Evolutionary conservation across 2,797 vertebrate species (phyloP), one percentile per base, ranked within the genome.

Genomic region (Ctenochaetus hawaiiensis): DNA sequence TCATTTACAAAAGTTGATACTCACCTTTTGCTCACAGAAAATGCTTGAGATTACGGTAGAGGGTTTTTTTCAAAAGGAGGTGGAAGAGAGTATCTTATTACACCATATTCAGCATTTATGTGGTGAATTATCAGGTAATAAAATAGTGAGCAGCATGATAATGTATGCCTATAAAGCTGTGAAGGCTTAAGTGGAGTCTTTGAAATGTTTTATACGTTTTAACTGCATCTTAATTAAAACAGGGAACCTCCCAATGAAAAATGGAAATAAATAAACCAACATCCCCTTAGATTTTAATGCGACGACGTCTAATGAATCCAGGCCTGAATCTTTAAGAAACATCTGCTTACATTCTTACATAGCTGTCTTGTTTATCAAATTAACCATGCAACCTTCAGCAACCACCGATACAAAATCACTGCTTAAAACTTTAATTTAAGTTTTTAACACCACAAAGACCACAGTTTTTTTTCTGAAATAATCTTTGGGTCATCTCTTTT

Each of bases 271-370:
- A 49, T 17, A 57, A 58, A 52, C 57, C 37, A 18, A 67, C 10
- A 63, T n/a, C 2, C 9, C 67, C 4, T 10, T 13, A 72, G 22
- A 44, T 45, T n/a, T 34, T 23, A 11, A 54, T 34, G 52, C 61
- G 6, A 75, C 51, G 26, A 65, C 30, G 5, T 3, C 2, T 26
- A 11, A 62, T 22, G 47, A 67, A 64, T 47, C 5, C n/a, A 47
- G 23, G 49, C 49, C 39, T 61, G 18, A 62, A 69, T 37, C 11
- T 72, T 9, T 43, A 47, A 54, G 18, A 66, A 66, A 39, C 45
- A 59, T 49, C 12, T 59, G 30, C 11, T 23, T 54, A 62, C 20
- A 17, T 52, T 1, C 17, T 56, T 18, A 5, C 30, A 16, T 6
- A 48, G 39, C 10, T 8, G 6, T 37, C 17, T 71, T n/a, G 20